phyloP scores from a whole-genome alignment of 2,888 invertebrate species.

The Trachelus iudaicus region DNA sequence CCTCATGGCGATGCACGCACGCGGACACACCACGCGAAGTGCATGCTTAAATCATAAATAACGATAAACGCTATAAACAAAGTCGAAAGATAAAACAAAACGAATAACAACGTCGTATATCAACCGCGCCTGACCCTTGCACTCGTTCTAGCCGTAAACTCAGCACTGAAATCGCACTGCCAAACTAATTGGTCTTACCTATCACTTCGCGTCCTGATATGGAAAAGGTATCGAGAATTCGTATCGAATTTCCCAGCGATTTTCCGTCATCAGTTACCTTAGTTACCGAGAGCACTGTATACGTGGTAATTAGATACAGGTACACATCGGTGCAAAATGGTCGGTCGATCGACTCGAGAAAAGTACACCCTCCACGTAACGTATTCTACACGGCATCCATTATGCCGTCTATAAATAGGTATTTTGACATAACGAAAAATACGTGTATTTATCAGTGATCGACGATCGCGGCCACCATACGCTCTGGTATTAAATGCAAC shows the following conservation, averaged over 20 bases:
- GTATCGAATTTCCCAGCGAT: not conserved
- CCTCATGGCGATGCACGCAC: not conserved
- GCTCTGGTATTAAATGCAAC: constrained; percentile 11
- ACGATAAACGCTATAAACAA: constrained; percentile 37
- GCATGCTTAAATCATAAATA: constrained; percentile 32
- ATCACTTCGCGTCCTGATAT: constrained; percentile 13
- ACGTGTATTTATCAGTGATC: constrained; percentile 35
- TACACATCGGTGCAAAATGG: not conserved
- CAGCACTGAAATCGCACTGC: constrained; percentile 15
- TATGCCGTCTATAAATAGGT: constrained; percentile 10
- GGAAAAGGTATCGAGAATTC: not conserved
- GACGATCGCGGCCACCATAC: constrained; percentile 21
- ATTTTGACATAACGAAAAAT: constrained; percentile 11
- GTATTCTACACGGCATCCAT: too few species aligned
- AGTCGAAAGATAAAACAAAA: constrained; percentile 36
- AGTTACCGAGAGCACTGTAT: not conserved
- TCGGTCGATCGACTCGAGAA: not conserved
- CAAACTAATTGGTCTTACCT: constrained; percentile 38
- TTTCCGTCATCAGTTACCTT: not conserved
- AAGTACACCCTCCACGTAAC: not conserved
- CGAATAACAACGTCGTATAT: constrained; percentile 21
- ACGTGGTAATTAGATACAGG: not conserved
- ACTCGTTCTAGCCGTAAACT: constrained; percentile 13
- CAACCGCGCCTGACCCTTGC: constrained; percentile 21
- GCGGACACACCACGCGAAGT: not conserved